Conservation (phyloP, 2,113 vertebrate genomes). For the Clarias magur region DNA sequence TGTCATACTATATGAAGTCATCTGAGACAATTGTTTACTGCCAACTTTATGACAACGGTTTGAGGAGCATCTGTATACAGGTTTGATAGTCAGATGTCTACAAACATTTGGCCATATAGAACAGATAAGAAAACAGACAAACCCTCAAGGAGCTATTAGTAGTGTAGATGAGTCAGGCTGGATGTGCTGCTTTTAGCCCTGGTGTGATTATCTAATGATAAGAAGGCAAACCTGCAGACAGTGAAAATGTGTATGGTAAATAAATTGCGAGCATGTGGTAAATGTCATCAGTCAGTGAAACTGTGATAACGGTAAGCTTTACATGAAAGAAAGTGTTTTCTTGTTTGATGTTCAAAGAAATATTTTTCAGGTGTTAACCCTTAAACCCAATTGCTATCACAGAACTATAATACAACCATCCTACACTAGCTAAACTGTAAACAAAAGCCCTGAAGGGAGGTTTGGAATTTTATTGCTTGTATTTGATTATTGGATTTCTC, state of each 20-base stretch:
- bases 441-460: neutral
- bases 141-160: neutral
- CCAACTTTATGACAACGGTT: neutral
- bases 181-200: slow-evolving; percentile 29
- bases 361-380: neutral
- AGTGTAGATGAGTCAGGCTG: neutral
- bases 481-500: neutral
- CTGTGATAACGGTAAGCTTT: neutral
- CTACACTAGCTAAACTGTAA: neutral
- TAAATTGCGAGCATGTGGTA: neutral
- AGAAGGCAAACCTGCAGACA: neutral
- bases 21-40: neutral
- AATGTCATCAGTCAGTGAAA: slow-evolving; percentile 13
- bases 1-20: neutral
- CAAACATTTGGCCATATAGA: neutral
- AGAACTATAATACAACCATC: neutral
- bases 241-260: neutral
- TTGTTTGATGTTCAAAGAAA: neutral
- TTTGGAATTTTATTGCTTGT: neutral
- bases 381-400: no score
- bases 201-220: slow-evolving; percentile 4
- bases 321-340: slow-evolving; percentile 6
- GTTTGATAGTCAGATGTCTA: neutral
- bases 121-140: neutral
- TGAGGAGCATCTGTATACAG: neutral